These are phyloP conservation scores for Caretta caretta DNA, from an alignment of 2,113 vertebrate species.

Conservation along the genomic window DNA sequence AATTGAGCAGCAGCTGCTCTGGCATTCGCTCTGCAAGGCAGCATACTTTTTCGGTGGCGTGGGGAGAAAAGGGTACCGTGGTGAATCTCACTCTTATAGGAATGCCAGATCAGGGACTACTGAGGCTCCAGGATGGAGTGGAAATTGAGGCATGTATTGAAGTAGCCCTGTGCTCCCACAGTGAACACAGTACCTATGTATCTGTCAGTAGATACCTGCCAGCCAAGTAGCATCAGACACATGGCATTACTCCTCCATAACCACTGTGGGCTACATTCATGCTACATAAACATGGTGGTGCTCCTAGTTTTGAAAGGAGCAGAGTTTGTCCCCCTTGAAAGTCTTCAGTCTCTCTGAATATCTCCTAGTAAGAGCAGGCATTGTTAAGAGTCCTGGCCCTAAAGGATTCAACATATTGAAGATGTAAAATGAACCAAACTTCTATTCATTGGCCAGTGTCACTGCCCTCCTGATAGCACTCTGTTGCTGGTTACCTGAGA, in stretches of 20 bases:
- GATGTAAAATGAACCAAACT: fast-evolving
- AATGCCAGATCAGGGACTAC: neutral
- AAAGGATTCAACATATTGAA: neutral
- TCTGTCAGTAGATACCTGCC: neutral
- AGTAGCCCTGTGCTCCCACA: neutral
- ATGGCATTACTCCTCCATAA: neutral
- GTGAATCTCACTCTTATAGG: neutral
- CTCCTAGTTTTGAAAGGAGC: neutral
- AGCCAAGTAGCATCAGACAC: neutral
- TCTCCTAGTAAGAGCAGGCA: fast-evolving
- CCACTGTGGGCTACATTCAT: neutral
- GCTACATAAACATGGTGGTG: neutral
- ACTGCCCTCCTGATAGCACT: neutral
- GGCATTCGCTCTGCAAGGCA: neutral
- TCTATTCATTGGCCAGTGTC: neutral
- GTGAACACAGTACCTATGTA: neutral
- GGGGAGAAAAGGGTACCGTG: neutral
- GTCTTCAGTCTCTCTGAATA: neutral
- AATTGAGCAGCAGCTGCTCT: neutral
- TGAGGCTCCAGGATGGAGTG: neutral
- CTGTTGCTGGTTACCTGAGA: neutral
- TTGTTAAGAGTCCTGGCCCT: neutral
- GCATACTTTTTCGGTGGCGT: neutral
- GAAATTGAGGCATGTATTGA: neutral
- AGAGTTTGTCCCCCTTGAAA: neutral